Evolutionary conservation across 2,888 invertebrate genomes (phyloP).

Genomic region (Bimastos eiseni): DNA sequence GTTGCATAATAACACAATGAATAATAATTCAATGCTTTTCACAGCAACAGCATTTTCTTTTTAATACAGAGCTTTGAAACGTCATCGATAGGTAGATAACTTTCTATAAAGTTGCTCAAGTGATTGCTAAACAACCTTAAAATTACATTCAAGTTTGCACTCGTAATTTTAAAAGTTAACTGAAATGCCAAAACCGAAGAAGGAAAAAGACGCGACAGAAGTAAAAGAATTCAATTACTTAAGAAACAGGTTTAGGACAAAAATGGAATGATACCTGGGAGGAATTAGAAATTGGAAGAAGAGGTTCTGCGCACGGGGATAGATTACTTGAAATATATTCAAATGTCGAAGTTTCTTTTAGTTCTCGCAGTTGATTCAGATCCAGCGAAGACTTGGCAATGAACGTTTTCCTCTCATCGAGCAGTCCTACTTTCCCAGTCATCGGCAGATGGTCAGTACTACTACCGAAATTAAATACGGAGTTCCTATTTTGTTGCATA

Average conservation of each 20-base stretch:
- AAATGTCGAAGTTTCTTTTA: constrained; percentile 32
- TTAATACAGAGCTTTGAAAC: too few species aligned
- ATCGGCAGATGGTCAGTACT: constrained; percentile 91
- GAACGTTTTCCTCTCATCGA: constrained; percentile 94
- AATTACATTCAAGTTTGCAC: too few species aligned
- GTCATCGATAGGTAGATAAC: too few species aligned
- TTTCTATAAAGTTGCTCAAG: too few species aligned
- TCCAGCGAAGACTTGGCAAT: constrained; percentile 86
- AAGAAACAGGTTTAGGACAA: neutral
- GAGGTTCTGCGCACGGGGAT: neutral
- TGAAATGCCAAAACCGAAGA: too few species aligned
- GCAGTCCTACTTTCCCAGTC: constrained; percentile 92
- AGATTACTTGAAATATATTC: neutral
- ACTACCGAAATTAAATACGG: neutral
- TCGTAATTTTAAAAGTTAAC: too few species aligned
- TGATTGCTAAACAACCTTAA: too few species aligned
- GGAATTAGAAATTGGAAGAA: neutral
- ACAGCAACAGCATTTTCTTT: too few species aligned
- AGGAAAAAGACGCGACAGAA: too few species aligned
- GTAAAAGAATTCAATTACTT: too few species aligned
- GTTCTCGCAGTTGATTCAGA: constrained; percentile 73
- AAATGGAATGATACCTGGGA: neutral
- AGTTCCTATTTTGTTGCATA: neutral
- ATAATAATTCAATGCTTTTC: too few species aligned
- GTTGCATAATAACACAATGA: too few species aligned